Percentiles rank a stretch among this genome's conserved stretches.
These are phyloP conservation scores for Temnothorax nylanderi DNA, from an alignment of 1,140 invertebrate genomes.

Conservation along the genomic window DNA sequence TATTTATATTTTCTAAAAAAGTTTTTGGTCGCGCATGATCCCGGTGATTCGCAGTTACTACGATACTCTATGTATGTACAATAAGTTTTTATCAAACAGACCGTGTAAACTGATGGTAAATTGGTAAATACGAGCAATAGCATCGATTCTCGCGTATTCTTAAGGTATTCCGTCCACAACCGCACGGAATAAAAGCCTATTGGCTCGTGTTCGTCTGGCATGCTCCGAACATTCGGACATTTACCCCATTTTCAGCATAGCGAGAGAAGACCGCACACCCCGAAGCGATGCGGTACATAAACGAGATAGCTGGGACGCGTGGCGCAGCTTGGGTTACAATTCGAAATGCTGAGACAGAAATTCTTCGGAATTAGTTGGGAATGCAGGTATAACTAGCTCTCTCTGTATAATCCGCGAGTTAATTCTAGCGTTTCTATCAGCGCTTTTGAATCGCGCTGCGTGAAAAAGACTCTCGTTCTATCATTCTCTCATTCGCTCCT, in stretches of 20 bases:
- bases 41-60: background rate
- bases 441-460: background rate
- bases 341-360: conserved; percentile 37
- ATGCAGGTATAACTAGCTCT: background rate
- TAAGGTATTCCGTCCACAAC: conserved; percentile 52
- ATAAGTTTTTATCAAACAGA: background rate
- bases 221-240: conserved; percentile 62
- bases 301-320: conserved; percentile 60
- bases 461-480: conserved; percentile 2
- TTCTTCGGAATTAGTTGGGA: conserved; percentile 38
- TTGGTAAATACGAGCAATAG: background rate
- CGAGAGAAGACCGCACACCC: conserved; percentile 70
- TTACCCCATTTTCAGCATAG: conserved; percentile 68
- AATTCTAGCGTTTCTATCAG: background rate
- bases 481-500: background rate
- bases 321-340: conserved; percentile 12
- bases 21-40: too few species aligned
- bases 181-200: conserved; percentile 61
- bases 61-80: background rate
- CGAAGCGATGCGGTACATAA: conserved; percentile 73
- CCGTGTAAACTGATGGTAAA: background rate
- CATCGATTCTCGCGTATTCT: background rate
- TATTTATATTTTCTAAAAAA: background rate
- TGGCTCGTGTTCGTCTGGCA: conserved; percentile 61
- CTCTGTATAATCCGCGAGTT: conserved; percentile 29